Evolutionary conservation across 2,797 vertebrate genomes (phyloP), one percentile per base, ranked within the genome.

Genomic region (Bryconaethiops microstoma): DNA sequence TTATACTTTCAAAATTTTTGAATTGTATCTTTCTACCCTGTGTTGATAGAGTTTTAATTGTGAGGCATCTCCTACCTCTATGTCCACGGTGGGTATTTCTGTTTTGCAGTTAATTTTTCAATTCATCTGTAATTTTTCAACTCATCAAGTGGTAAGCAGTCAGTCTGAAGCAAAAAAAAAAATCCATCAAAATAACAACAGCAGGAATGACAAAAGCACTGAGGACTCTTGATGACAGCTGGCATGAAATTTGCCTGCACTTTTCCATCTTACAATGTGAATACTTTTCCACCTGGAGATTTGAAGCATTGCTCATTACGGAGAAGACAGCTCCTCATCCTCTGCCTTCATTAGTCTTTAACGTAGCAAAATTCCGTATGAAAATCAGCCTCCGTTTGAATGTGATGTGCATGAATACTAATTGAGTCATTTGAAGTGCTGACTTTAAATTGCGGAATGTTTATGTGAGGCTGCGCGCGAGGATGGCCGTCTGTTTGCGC

Each of bases 121-220:
- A 76, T 86, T 89, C 88, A 35, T 91, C 88, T 79, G 88, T 89
- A 90, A n/a, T n/a, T n/a, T n/a, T n/a, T n/a, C n/a, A 91, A 92
- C 89, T 90, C 86, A 86, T 88, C 86, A 81, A 85, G 83, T 79
- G 62, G 74, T 87, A 76, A 90, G 82, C 87, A 89, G 91, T 90
- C 87, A 42, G 42, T 40, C 75, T 77, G 62, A 23, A 35, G 35
- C 35, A 35, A 35, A 35, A 63, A 80, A 39, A 78, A 48, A 74
- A 82, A 84, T 65, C 9, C 59, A 71, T 65, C 54, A 84, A 80
- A 85, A 75, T 45, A 69, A 71, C 65, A 83, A 35, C 48, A 83
- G 42, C 54, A 74, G 19, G 77, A 80, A 77, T 64, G 62, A 80
- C 70, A 80, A 80, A 83, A 74, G 19, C 70, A 71, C 74, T 62